A percentile compares a stretch with the other conserved stretches of the same genome.
Evolutionary conservation across 1,140 invertebrate species (phyloP).

Genomic region (Orius insidiosus): DNA sequence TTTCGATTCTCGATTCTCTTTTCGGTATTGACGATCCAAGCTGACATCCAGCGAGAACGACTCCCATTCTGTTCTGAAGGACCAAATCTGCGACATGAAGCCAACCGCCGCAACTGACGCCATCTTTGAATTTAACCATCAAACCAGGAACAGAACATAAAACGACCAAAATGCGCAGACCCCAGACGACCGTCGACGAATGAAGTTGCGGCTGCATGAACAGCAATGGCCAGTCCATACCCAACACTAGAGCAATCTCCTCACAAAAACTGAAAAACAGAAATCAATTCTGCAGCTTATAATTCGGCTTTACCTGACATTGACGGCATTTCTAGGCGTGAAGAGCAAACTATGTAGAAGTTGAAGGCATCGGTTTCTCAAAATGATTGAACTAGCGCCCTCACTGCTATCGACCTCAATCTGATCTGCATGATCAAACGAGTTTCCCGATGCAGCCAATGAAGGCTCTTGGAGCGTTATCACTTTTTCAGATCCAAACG

Average conservation of each 20-base stretch:
- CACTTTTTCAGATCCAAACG: conserved; percentile 32
- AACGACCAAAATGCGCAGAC: conserved; percentile 70
- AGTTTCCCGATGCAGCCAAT: conserved; percentile 1
- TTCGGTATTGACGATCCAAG: conserved; percentile 22
- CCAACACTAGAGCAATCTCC: conserved; percentile 74
- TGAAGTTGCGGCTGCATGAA: conserved; percentile 86
- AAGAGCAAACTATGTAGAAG: conserved; percentile 60
- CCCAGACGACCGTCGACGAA: conserved; percentile 70
- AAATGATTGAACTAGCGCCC: conserved; percentile 34
- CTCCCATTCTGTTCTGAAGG: conserved; percentile 57
- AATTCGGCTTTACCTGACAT: conserved; percentile 29
- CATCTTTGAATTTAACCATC: conserved; percentile 67
- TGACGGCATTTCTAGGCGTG: conserved; percentile 25
- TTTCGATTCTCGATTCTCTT: conserved; percentile 38
- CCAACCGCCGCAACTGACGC: conserved; percentile 78
- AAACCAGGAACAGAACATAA: conserved; percentile 58
- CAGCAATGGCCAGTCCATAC: conserved; percentile 91
- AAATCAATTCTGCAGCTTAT: conserved; percentile 17
- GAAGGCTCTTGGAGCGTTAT: conserved; percentile 14
- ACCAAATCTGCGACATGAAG: conserved; percentile 72
- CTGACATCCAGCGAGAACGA: conserved; percentile 35
- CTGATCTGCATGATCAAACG: conserved; percentile 17
- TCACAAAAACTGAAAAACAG: conserved; percentile 51
- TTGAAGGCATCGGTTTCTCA: conserved; percentile 68
- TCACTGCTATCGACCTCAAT: conserved; percentile 12